A percentile compares a stretch with the other conserved stretches of the same genome.
These are phyloP conservation scores for Protaetia brevitarsis DNA, from an alignment of 1,140 invertebrate species.

Conservation along the genomic window DNA sequence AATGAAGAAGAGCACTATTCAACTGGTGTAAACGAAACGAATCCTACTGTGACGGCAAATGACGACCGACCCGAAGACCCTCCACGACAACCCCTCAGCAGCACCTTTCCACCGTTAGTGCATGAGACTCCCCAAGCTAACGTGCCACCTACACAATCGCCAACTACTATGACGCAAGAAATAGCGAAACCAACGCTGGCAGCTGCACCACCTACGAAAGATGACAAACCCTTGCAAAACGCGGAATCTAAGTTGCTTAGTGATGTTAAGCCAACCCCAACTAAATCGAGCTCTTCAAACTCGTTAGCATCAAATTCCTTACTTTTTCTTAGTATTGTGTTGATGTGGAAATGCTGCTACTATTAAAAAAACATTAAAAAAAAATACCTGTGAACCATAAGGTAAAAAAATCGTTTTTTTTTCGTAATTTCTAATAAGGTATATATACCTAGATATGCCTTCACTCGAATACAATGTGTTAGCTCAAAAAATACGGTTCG, in stretches of 20 bases:
- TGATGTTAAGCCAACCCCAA: not conserved
- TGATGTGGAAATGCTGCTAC: not conserved
- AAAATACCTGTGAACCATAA: no score
- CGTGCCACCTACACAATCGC: not conserved
- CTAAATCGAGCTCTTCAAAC: not conserved
- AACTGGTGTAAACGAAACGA: not conserved
- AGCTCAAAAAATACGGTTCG: no score
- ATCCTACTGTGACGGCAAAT: not conserved
- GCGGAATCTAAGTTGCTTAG: no score
- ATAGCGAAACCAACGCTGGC: not conserved
- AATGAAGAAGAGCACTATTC: no score
- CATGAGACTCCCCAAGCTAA: not conserved
- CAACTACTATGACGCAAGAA: not conserved
- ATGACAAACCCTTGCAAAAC: not conserved
- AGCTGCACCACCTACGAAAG: not conserved
- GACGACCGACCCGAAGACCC: not conserved
- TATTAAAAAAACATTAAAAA: no score
- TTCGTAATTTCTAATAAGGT: no score
- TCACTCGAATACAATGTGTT: no score
- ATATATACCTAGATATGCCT: no score
- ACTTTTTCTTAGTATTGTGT: not conserved
- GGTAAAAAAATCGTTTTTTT: no score
- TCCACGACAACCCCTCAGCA: not conserved
- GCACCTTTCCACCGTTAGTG: conserved; percentile 3
- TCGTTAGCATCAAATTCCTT: not conserved